A percentile compares a stretch with the other conserved stretches of the same genome.
Conservation (phyloP, 37 sponge, comb jelly and placozoan species). For the Bolinopsis microptera region DNA sequence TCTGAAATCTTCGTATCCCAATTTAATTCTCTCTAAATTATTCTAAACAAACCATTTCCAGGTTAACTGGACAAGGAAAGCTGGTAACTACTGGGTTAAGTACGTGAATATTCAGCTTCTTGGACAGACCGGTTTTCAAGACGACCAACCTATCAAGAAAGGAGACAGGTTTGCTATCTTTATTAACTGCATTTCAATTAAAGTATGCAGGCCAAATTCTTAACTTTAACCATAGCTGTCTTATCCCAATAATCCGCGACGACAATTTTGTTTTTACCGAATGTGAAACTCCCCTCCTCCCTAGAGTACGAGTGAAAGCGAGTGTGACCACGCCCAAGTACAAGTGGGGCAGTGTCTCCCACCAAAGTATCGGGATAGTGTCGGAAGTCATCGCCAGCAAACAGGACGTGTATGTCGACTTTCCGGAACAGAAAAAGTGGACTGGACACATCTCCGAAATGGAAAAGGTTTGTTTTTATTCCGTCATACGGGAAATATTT, state of each 20-base stretch:
- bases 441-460: constrained; percentile 91
- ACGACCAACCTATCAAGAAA: constrained; percentile 63
- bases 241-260: too few species aligned
- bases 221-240: too few species aligned
- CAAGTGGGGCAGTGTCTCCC: constrained; percentile 93
- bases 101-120: constrained; percentile 74
- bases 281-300: background rate
- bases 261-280: too few species aligned
- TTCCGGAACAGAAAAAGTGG: constrained; percentile 94
- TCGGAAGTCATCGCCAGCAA: constrained; percentile 79
- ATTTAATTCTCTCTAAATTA: too few species aligned
- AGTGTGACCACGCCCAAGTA: constrained; percentile 72
- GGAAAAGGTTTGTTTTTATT: constrained; percentile 80
- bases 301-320: constrained; percentile 26
- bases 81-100: constrained; percentile 82
- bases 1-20: too few species aligned
- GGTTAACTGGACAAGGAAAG: constrained; percentile 79
- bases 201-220: too few species aligned
- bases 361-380: constrained; percentile 84
- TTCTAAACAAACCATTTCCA: too few species aligned
- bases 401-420: constrained; percentile 84
- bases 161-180: constrained; percentile 50
- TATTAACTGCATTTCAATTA: too few species aligned
- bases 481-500: background rate
- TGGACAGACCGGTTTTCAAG: background rate